phyloP scores from a whole-genome alignment of 2,888 invertebrate genomes.

The Drosophila trichaetosa region DNA sequence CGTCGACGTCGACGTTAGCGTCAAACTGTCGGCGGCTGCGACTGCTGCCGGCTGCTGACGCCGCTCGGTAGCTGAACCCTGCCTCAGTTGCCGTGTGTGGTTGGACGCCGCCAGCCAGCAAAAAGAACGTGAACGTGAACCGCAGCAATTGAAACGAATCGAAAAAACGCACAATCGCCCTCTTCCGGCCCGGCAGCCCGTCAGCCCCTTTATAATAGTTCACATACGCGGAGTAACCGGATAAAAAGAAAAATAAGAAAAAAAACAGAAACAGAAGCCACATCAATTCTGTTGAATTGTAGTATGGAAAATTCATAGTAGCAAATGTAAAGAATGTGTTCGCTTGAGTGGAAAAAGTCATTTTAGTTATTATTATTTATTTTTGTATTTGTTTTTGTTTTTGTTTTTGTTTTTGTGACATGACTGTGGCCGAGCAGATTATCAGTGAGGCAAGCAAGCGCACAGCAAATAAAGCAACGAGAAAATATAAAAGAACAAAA shows the following conservation, averaged over 20 bases:
- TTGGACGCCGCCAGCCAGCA: conserved; percentile 69
- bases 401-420: conserved; percentile 20
- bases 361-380: not conserved
- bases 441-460: conserved; percentile 2
- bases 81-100: conserved; percentile 75
- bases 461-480: not conserved
- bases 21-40: conserved; percentile 6
- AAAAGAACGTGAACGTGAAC: conserved; percentile 46
- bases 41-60: conserved; percentile 12
- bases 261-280: conserved; percentile 1
- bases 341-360: conserved; percentile 14
- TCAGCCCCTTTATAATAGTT: not conserved
- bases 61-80: conserved; percentile 41
- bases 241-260: not conserved
- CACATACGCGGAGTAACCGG: not conserved
- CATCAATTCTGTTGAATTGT: conserved; percentile 10
- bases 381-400: conserved; percentile 4
- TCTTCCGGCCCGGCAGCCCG: conserved; percentile 1
- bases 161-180: conserved; percentile 6
- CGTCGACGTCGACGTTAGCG: conserved; percentile 8
- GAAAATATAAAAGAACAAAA: conserved; percentile 5
- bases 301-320: conserved; percentile 30
- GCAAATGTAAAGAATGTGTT: conserved; percentile 31
- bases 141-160: conserved; percentile 12
- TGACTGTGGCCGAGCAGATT: conserved; percentile 15